Evolutionary conservation across 2,888 invertebrate species (phyloP), one percentile per base, ranked within the genome.

Genomic region (Heliconius aoede): DNA sequence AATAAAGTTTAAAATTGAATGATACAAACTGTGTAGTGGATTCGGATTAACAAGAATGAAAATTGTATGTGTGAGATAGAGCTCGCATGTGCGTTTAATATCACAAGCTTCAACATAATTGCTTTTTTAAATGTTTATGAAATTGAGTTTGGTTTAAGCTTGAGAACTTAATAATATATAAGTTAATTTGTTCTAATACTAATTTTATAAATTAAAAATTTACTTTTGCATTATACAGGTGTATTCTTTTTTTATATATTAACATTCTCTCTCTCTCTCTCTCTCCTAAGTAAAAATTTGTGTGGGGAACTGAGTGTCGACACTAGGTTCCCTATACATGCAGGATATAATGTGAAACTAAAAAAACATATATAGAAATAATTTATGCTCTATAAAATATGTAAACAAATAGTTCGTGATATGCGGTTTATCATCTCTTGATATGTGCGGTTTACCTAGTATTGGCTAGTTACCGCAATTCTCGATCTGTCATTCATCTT

Each of bases 41-140:
- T 71, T 68, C 24, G 55, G 51, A 51, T 32, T 30, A 71, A 71
- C 32, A 55, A 71, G 69, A 71, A 32, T 32, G 24, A 75, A 75
- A 75, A 75, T 62, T 71, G 46, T 73, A 77, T 73, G 72, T 64
- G 51, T n/a, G 30, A 64, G 75, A 78, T 78, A 73, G 72, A 73
- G 4, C 51, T 76, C 71, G 69, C 64, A 60, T 76, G 64, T 73
- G 60, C 73, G 73, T 72, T 68, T 72, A 62, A 72, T 71, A 40
- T 55, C 68, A 73, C 30, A 64, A 64, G 61, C 71, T 73, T 40
- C 26, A 58, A 73, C 73, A 65, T 73, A 75, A 73, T 62, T 62
- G 62, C 30, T 62, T 62, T 62, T 65, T 65, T 36, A 24, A 36
- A 65, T 24, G 24, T 36, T 65, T 65, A 36, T 65, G 24, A 65